These are phyloP conservation scores for Lasioglossum baleicum DNA, from an alignment of 1,140 invertebrate species.

Conservation along the genomic window DNA sequence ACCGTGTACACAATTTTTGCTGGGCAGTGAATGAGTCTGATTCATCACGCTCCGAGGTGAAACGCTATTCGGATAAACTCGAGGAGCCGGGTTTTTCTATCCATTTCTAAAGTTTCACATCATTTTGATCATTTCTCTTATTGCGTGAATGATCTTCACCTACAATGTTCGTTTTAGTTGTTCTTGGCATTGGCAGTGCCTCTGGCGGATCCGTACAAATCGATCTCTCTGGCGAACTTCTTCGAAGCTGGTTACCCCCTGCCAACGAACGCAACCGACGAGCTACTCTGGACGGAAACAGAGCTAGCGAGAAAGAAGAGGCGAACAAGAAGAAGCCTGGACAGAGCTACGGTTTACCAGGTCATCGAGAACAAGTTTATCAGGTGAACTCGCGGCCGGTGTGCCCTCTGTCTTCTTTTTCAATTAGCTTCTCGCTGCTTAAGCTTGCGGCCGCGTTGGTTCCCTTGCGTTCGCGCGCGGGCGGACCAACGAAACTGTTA, in stretches of 20 bases:
- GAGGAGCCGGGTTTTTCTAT: too few species aligned
- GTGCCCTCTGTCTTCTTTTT: neutral
- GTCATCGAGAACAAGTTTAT: constrained; percentile 73
- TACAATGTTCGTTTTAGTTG: constrained; percentile 70
- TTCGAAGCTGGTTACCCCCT: constrained; percentile 87
- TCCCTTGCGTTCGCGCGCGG: neutral
- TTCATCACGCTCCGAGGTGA: too few species aligned
- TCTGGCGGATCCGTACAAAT: constrained; percentile 84
- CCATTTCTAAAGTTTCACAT: too few species aligned
- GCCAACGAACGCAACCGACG: constrained; percentile 75
- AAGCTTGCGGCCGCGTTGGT: neutral
- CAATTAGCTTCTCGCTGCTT: too few species aligned
- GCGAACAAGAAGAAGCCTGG: constrained; percentile 58
- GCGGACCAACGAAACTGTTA: constrained; percentile 1
- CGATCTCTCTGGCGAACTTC: constrained; percentile 87
- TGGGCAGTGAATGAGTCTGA: too few species aligned
- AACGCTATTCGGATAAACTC: too few species aligned
- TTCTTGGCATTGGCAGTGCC: constrained; percentile 87
- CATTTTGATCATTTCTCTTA: too few species aligned
- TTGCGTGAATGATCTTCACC: too few species aligned
- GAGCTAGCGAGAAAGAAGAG: constrained; percentile 59
- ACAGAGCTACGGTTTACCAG: constrained; percentile 71
- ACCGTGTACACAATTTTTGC: too few species aligned
- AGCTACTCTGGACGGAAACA: constrained; percentile 43
- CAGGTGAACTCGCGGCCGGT: constrained; percentile 61